phyloP scores from a whole-genome alignment of 2,113 vertebrate genomes.

The Corythoichthys haematopterus region DNA sequence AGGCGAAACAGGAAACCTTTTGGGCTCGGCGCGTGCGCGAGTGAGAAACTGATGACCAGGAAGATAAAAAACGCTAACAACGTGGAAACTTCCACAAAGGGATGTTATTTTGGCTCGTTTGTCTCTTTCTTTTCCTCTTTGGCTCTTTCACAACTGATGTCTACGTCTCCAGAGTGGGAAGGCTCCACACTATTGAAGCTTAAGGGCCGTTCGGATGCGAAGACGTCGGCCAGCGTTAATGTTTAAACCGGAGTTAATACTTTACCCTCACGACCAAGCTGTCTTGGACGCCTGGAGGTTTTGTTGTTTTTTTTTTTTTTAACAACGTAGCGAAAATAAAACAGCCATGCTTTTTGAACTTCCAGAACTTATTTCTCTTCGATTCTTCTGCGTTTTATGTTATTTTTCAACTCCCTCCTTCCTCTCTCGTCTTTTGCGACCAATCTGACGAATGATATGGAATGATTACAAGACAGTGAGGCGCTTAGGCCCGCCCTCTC shows the following conservation, averaged over 20 bases:
- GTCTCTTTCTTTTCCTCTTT: constrained; percentile 42
- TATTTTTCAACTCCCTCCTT: constrained; percentile 18
- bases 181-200: constrained; percentile 2
- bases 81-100: constrained; percentile 94
- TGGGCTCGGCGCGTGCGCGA: constrained; percentile 37
- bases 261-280: constrained; percentile 41
- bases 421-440: constrained; percentile 18
- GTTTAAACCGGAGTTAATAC: constrained; percentile 76
- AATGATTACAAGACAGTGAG: constrained; percentile 54
- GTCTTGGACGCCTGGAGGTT: constrained; percentile 1
- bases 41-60: constrained; percentile 93
- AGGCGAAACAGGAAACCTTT: constrained; percentile 95
- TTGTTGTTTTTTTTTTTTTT: neutral
- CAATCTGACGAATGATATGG: constrained; percentile 51
- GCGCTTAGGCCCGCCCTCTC: constrained; percentile 41
- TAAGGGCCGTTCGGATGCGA: constrained; percentile 34
- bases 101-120: constrained; percentile 80
- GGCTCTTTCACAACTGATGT: constrained; percentile 57
- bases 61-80: constrained; percentile 85
- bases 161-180: constrained; percentile 39
- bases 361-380: constrained; percentile 5
- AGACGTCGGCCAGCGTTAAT: constrained; percentile 61
- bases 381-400: constrained; percentile 11
- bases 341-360: constrained; percentile 5
- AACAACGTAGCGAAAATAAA: neutral